Evolutionary conservation across 2,113 vertebrate species (phyloP).

Genomic region (Arenaria interpres): DNA sequence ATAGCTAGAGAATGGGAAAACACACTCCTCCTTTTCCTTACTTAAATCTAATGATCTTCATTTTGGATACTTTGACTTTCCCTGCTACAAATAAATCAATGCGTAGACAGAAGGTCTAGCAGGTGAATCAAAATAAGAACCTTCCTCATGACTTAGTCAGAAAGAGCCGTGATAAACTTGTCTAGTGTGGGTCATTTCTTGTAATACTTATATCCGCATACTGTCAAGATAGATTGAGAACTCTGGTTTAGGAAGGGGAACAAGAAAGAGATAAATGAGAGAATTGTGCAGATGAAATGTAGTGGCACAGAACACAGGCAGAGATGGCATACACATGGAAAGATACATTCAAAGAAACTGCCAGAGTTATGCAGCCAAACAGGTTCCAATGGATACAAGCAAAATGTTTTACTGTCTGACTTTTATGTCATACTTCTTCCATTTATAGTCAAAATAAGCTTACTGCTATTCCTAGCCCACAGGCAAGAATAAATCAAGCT

Average conservation of each 20-base stretch:
- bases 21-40: background rate
- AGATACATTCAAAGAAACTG: constrained; percentile 12
- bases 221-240: constrained; percentile 37
- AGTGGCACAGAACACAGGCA: background rate
- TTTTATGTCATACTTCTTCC: background rate
- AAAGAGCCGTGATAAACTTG: constrained; percentile 41
- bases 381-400: constrained; percentile 23
- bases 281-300: background rate
- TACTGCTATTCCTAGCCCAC: background rate
- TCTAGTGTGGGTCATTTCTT: constrained; percentile 28
- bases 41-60: background rate
- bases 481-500: constrained; percentile 34
- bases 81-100: constrained; percentile 5
- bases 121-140: constrained; percentile 43
- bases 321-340: background rate
- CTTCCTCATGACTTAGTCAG: constrained; percentile 13
- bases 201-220: constrained; percentile 15
- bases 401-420: constrained; percentile 38
- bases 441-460: constrained; percentile 51
- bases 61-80: background rate
- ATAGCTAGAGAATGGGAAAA: background rate
- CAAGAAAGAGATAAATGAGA: constrained; percentile 31
- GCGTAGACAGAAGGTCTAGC: constrained; percentile 4
- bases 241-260: background rate
- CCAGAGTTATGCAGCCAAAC: background rate